Evolutionary conservation across 2,113 vertebrate species (phyloP).

Genomic region (Ptyas mucosa): DNA sequence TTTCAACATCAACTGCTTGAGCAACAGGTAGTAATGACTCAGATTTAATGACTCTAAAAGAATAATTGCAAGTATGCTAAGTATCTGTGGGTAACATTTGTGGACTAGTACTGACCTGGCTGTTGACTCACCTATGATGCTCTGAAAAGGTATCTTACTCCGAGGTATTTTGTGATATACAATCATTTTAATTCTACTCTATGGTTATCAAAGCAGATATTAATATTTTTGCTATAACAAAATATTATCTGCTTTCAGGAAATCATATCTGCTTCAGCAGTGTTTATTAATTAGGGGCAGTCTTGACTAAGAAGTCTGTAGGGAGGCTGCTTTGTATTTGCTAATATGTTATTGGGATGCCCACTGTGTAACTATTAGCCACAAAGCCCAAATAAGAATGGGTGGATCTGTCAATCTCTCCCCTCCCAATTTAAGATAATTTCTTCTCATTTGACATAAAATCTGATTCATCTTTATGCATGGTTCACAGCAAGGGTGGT

Average conservation of each 20-base stretch:
- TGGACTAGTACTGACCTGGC: neutral
- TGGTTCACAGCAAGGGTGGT: neutral
- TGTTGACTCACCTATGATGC: neutral
- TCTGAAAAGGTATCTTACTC: neutral
- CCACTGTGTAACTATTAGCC: neutral
- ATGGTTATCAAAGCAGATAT: neutral
- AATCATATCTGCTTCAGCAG: neutral
- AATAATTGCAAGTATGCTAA: neutral
- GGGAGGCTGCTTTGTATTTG: neutral
- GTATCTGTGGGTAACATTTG: neutral
- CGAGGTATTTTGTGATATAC: neutral
- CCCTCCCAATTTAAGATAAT: neutral
- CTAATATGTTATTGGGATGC: neutral
- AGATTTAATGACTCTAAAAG: neutral
- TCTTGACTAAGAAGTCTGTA: neutral
- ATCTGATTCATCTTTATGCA: neutral
- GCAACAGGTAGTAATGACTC: accelerated
- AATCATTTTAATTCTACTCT: neutral
- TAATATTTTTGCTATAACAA: neutral
- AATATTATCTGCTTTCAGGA: neutral
- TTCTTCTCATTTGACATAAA: neutral
- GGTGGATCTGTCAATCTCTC: neutral
- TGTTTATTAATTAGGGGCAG: neutral
- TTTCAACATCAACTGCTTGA: neutral
- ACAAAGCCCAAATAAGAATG: neutral